A percentile compares a stretch with the other conserved stretches of the same genome.
phyloP scores from a whole-genome alignment of 2,888 invertebrate species.

The Cremastinae sp. region DNA sequence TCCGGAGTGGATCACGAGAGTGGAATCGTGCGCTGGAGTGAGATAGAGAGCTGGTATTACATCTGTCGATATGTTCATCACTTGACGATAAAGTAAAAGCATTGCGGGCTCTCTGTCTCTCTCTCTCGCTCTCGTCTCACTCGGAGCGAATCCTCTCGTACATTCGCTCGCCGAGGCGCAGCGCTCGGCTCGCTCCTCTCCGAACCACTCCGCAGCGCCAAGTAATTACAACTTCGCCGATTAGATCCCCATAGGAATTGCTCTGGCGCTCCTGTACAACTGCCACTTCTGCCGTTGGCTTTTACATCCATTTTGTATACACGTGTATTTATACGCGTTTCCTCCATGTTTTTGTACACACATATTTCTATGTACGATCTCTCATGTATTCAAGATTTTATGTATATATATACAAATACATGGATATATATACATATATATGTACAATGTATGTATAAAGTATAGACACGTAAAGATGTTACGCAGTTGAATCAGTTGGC shows the following conservation, averaged over 20 bases:
- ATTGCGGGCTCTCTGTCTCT: constrained; percentile 57
- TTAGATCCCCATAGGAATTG: constrained; percentile 69
- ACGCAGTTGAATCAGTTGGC: not conserved
- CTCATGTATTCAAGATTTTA: too few species aligned
- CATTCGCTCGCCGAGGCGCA: not conserved
- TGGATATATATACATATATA: too few species aligned
- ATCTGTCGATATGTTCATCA: constrained; percentile 75
- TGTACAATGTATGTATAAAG: too few species aligned
- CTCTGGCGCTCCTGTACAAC: constrained; percentile 23
- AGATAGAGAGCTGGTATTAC: constrained; percentile 67
- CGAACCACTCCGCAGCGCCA: constrained; percentile 59
- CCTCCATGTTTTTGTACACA: constrained; percentile 1
- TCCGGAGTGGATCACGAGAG: not conserved
- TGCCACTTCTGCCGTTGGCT: constrained; percentile 38
- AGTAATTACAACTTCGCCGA: constrained; percentile 75
- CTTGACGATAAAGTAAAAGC: constrained; percentile 73
- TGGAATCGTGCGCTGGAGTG: constrained; percentile 2
- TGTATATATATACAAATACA: too few species aligned
- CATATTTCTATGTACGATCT: not conserved
- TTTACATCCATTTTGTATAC: constrained; percentile 48
- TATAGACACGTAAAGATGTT: too few species aligned
- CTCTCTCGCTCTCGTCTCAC: constrained; percentile 45
- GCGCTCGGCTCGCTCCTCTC: constrained; percentile 20
- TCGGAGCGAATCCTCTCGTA: constrained; percentile 8
- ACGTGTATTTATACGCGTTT: constrained; percentile 25